phyloP scores from a whole-genome alignment of 2,888 invertebrate genomes.

The Epiblema foenella region DNA sequence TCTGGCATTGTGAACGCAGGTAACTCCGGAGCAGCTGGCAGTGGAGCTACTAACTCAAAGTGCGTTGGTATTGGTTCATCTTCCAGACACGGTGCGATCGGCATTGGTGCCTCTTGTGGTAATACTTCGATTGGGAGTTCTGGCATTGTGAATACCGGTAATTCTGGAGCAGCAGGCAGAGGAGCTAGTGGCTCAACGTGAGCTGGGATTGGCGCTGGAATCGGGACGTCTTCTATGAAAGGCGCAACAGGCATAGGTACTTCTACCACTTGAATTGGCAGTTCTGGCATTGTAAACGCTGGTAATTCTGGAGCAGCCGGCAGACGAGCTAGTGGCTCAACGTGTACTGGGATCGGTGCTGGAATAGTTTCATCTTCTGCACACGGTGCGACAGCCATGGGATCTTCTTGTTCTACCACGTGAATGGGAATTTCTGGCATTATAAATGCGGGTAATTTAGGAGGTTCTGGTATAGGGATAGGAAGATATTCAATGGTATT shows the following conservation, averaged over 20 bases:
- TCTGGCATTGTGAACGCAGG: conserved; percentile 25
- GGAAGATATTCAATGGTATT: conserved; percentile 29
- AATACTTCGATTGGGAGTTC: background rate
- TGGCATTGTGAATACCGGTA: conserved; percentile 22
- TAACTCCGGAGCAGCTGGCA: conserved; percentile 23
- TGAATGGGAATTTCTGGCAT: conserved; percentile 29
- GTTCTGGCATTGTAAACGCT: background rate
- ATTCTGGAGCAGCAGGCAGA: conserved; percentile 24
- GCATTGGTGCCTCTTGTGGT: background rate
- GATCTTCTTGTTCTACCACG: background rate
- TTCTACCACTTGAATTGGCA: conserved; percentile 1
- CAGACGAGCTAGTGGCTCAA: background rate
- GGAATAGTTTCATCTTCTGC: background rate
- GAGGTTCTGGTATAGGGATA: conserved; percentile 46
- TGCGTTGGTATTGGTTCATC: conserved; percentile 5
- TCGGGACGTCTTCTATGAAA: conserved; percentile 3
- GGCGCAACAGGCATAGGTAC: background rate
- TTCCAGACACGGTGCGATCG: background rate
- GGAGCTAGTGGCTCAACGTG: conserved; percentile 11
- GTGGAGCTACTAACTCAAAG: background rate
- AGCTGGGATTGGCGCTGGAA: background rate
- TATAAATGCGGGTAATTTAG: conserved; percentile 43
- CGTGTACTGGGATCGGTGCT: background rate
- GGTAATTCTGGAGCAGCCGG: conserved; percentile 22
- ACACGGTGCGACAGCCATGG: background rate